phyloP scores from a whole-genome alignment of 1,140 invertebrate genomes.

The Hyles vespertilio region DNA sequence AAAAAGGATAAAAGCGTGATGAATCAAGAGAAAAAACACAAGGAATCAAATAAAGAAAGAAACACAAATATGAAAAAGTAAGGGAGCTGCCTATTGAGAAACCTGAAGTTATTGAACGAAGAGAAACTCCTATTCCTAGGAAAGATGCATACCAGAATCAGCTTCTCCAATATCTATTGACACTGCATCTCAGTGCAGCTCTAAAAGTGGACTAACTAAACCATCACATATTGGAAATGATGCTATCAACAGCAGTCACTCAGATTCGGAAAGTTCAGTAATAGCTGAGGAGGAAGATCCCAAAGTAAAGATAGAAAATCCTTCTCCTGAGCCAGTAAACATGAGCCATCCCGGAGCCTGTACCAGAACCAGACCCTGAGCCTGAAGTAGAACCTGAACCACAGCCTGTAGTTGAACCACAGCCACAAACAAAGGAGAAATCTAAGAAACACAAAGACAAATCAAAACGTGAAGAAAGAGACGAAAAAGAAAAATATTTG shows the following conservation, averaged over 20 bases:
- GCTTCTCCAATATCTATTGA: constrained; percentile 71
- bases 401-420: constrained; percentile 43
- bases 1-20: constrained; percentile 76
- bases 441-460: constrained; percentile 78
- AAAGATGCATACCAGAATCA: constrained; percentile 54
- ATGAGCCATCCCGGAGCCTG: constrained; percentile 53
- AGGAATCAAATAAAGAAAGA: constrained; percentile 76
- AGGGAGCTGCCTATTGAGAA: constrained; percentile 65
- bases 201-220: constrained; percentile 65
- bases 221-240: constrained; percentile 45
- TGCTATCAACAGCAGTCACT: constrained; percentile 61
- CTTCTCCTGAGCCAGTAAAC: constrained; percentile 53
- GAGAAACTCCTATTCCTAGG: constrained; percentile 57
- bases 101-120: constrained; percentile 57
- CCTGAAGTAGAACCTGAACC: constrained; percentile 44
- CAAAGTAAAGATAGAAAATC: constrained; percentile 59
- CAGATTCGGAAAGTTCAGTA: constrained; percentile 62
- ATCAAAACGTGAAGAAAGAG: constrained; percentile 77
- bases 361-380: constrained; percentile 49
- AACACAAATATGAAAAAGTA: constrained; percentile 78
- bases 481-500: constrained; percentile 76
- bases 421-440: constrained; percentile 67
- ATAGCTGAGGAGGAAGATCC: constrained; percentile 60
- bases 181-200: constrained; percentile 72
- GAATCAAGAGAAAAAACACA: constrained; percentile 75